A percentile compares a stretch with the other conserved stretches of the same genome.
Conservation (phyloP, 1,140 invertebrate genomes). For the Bombus waltoni region DNA sequence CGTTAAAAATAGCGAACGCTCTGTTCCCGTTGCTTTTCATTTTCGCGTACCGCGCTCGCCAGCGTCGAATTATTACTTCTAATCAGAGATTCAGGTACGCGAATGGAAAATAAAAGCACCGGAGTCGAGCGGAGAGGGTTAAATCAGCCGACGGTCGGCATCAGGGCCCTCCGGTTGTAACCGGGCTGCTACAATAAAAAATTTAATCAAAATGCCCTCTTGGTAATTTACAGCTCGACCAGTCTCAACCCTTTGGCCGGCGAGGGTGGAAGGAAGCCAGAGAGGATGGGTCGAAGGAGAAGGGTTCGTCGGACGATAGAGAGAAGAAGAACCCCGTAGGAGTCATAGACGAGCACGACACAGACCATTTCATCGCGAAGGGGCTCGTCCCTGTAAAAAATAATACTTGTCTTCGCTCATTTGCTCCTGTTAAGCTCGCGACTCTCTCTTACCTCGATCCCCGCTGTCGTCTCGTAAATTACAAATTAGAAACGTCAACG, state of each 20-base stretch:
- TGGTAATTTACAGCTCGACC: constrained; percentile 80
- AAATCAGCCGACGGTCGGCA: constrained; percentile 75
- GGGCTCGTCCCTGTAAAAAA: constrained; percentile 68
- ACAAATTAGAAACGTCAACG: constrained; percentile 66
- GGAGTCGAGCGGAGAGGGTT: constrained; percentile 63
- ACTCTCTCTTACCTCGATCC: constrained; percentile 1
- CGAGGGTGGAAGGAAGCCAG: constrained; percentile 10
- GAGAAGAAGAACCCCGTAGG: constrained; percentile 66
- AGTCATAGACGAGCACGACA: constrained; percentile 67
- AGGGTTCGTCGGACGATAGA: constrained; percentile 51
- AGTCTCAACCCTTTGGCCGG: constrained; percentile 75
- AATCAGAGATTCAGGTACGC: constrained; percentile 65
- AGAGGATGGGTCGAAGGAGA: constrained; percentile 27
- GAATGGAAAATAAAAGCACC: constrained; percentile 65
- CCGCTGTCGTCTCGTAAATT: constrained; percentile 66
- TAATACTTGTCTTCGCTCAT: constrained; percentile 73
- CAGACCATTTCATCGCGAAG: constrained; percentile 56
- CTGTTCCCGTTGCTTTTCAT: background rate
- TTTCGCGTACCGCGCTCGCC: background rate
- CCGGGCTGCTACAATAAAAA: constrained; percentile 80
- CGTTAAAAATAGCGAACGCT: background rate
- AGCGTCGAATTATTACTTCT: constrained; percentile 63
- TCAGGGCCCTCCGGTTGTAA: constrained; percentile 57
- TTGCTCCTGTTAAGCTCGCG: constrained; percentile 57
- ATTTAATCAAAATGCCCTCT: constrained; percentile 84